Evolutionary conservation across 2,113 vertebrate genomes (phyloP).

Genomic region (Crotalus horridus): DNA sequence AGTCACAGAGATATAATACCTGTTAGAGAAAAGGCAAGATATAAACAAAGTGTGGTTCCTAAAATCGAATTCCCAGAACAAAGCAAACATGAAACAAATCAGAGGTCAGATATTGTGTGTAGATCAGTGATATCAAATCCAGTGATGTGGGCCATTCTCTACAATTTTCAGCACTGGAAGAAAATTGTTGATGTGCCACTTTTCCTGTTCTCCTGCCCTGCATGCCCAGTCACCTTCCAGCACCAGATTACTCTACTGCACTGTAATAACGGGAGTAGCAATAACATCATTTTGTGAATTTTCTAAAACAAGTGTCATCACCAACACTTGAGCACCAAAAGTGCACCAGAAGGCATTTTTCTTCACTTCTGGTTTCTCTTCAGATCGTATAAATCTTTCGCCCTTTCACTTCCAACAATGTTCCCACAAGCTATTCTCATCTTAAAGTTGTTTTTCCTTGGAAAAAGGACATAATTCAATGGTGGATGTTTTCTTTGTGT

Average conservation of each 20-base stretch:
- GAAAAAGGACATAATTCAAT: background rate
- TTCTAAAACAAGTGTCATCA: background rate
- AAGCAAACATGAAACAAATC: background rate
- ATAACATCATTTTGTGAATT: background rate
- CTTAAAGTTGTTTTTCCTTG: background rate
- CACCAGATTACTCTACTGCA: background rate
- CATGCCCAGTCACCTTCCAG: background rate
- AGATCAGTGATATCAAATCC: background rate
- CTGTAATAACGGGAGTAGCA: background rate
- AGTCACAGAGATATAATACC: background rate
- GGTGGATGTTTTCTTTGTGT: background rate
- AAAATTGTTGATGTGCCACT: background rate
- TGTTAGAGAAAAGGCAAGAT: background rate
- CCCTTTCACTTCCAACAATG: background rate
- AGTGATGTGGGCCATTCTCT: background rate
- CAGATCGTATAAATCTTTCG: too few species aligned
- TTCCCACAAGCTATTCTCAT: background rate
- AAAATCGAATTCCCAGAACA: background rate
- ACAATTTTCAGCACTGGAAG: background rate
- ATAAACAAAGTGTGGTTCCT: background rate
- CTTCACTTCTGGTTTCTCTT: too few species aligned
- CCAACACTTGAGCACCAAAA: background rate
- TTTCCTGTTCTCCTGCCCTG: background rate
- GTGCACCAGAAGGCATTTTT: background rate
- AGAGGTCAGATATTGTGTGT: background rate